Base-by-base conservation (phyloP, 2,113 vertebrate species). In the Platichthys flesus region DNA sequence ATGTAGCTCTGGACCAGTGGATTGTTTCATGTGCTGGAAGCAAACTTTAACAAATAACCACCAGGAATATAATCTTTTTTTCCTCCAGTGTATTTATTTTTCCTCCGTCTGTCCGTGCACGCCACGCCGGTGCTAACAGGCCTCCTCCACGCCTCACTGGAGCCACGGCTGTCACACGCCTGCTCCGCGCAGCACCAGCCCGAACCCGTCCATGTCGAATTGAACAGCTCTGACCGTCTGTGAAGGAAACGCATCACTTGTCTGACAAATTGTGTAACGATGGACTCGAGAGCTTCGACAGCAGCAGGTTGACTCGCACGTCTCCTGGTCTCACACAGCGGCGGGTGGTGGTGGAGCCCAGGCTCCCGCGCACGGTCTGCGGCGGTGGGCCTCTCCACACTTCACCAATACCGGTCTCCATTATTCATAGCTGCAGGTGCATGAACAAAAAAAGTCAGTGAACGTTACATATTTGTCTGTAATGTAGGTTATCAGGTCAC, bases 231-330 rank as follows among this genome's bases (percentile, higher is more conserved):
- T 10, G 7, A 54, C 20, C 51, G 78, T 61, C 68, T 3, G 85
- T 78, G 73, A 84, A 83, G 51, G 78, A 70, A 75, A 78, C 76
- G 78, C 89, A 76, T 81, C 85, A 78, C 77, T 88, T 83, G 71
- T 74, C 72, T 81, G 71, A 49, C 75, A 82, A 81, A 85, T 79
- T 78, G 82, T 73, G 72, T n/a, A 58, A 71, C 57, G 59, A 71
- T 64, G 79, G 56, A 76, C 63, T 67, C 35, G 24, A 42, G 21
- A 63, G 71, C 21, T 60, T 26, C 54, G 51, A 54, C 51, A 54
- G 18, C 18, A 54, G 51, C 51, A 54, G 51, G 51, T 54, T 21
- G 20, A 54, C 51, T n/a, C 2, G 3, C 47, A 51, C 47, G 18
- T 20, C 0, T n/a, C 2, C 20, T 9, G 8, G 2, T n/a, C 51